Evolutionary conservation across 1,140 invertebrate species (phyloP).

Genomic region (Drosophila orosa): DNA sequence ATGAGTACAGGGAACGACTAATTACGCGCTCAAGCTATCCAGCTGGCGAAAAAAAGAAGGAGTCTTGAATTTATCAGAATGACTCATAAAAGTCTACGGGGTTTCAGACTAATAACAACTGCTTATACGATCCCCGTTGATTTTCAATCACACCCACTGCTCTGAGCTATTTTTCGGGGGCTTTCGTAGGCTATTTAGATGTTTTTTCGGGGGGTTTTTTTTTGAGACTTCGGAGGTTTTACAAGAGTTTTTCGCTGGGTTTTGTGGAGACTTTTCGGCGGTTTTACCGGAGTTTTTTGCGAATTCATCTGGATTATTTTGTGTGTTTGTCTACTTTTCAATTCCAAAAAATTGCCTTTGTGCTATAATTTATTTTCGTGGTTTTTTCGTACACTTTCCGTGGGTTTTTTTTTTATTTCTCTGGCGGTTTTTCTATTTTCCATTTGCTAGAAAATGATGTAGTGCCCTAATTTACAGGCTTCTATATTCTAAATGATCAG

Average conservation of each 20-base stretch:
- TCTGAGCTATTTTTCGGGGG: neutral
- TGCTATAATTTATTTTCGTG: too few species aligned
- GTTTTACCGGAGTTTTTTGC: too few species aligned
- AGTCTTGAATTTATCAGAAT: slow-evolving; percentile 10
- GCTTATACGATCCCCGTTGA: neutral
- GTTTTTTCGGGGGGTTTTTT: neutral
- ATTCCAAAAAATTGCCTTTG: too few species aligned
- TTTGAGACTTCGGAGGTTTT: neutral
- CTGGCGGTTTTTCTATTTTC: too few species aligned
- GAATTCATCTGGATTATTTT: too few species aligned
- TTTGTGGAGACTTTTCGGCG: neutral
- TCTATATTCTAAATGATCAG: too few species aligned
- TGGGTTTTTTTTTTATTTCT: too few species aligned
- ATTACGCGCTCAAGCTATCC: slow-evolving; percentile 18
- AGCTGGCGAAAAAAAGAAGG: neutral
- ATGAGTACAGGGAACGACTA: slow-evolving; percentile 27
- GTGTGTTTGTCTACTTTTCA: too few species aligned
- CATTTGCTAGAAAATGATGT: too few species aligned
- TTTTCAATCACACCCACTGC: slow-evolving; percentile 13
- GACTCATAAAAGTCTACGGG: slow-evolving; percentile 9
- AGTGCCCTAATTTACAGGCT: too few species aligned
- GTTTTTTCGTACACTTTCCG: too few species aligned
- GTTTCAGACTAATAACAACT: neutral
- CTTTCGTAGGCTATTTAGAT: neutral
- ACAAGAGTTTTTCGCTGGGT: neutral